These are phyloP conservation scores for Camelus bactrianus DNA, from an alignment of 2,113 vertebrate species.

Conservation along the genomic window DNA sequence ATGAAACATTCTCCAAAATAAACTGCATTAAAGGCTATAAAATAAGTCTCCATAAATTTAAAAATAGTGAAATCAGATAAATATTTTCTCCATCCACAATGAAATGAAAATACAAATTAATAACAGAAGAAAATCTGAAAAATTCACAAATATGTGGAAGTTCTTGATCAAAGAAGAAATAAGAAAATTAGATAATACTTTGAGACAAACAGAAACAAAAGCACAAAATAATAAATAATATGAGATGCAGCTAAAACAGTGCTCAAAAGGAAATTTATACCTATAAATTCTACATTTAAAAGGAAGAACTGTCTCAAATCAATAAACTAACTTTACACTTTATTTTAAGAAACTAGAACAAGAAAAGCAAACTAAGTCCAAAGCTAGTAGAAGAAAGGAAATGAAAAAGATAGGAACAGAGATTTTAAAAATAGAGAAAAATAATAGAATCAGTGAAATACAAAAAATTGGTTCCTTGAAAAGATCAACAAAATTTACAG, in stretches of 20 bases:
- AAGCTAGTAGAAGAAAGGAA: background rate
- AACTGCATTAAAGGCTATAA: background rate
- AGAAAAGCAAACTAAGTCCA: background rate
- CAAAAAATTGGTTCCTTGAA: background rate
- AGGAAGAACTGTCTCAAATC: background rate
- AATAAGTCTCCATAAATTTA: background rate
- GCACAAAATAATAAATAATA: background rate
- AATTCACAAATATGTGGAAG: no score
- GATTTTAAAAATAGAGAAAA: background rate
- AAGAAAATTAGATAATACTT: no score
- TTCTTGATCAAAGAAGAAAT: no score
- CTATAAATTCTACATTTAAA: background rate
- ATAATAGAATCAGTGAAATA: background rate
- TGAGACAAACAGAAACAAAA: background rate
- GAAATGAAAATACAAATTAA: no score
- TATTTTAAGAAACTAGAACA: background rate
- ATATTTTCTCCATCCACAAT: background rate
- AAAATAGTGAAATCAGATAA: background rate
- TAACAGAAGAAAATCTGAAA: no score
- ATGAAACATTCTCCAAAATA: background rate
- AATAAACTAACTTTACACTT: background rate
- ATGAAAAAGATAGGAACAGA: background rate
- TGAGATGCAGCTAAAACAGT: background rate
- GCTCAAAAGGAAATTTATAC: background rate
- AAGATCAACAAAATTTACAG: background rate